Base-by-base conservation (phyloP, 1,140 invertebrate genomes). In the Zaprionus ghesquierei region DNA sequence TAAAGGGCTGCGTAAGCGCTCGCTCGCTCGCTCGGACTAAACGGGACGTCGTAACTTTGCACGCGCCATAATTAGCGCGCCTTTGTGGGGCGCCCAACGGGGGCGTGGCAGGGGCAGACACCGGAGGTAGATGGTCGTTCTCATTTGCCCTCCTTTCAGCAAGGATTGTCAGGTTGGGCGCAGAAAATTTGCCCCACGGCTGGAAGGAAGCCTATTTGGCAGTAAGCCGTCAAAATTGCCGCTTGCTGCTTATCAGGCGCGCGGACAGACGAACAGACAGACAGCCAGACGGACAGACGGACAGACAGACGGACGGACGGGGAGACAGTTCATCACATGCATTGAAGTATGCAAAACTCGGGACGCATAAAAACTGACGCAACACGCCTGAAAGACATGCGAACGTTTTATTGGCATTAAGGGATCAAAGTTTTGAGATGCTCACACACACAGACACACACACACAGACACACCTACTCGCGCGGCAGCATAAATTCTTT, bases 331-430 rank as follows among this genome's bases (percentile, higher is more conserved):
- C 81, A 84, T 87, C 78, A 87, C 76, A 79, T 82, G 80, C 80
- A 84, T 72, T 85, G 74, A 82, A 78, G 74, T 87, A 81, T 75
- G 72, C 68, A 78, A 78, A 74, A 70, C 72, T 65, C 38, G 59
- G 60, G 29, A 41, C 65, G 61, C 61, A 87, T 87, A 75, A 86
- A 86, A 87, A 86, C 53, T 86, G 82, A 79, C 82, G 79, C 82
- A 82, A 81, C 81, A 84, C 77, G 81, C 72, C 62, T 78, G 69
- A 65, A 80, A 86, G 81, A 87, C 82, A 86, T 86, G 84, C 81
- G 79, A 87, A 87, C 84, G 84, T 89, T 87, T 87, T 87, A 87
- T 89, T 87, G 84, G 84, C 73, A 89, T 89, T 87, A 87, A 84
- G 84, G 84, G 84, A 87, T 87, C 84, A 84, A 87, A 89, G 72